Evolutionary conservation across 1,140 invertebrate species (phyloP).

Genomic region (Eubasilissa regina): DNA sequence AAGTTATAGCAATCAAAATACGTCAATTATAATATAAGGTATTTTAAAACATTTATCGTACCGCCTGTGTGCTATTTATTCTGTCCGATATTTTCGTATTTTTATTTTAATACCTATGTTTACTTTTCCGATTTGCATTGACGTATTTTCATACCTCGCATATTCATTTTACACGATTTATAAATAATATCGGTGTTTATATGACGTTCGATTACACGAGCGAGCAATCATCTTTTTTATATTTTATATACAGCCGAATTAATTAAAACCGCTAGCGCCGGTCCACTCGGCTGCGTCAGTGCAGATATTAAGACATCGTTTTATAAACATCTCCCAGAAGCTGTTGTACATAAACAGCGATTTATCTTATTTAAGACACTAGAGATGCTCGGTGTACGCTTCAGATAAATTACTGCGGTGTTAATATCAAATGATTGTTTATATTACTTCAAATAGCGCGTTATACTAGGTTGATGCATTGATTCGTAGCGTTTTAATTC

Average conservation of each 20-base stretch:
- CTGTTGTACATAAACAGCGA: background rate
- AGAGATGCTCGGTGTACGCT: background rate
- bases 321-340: background rate
- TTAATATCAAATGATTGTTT: background rate
- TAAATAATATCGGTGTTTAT: constrained; percentile 13
- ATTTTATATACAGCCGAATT: constrained; percentile 3
- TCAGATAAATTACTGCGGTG: background rate
- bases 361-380: background rate
- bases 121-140: background rate
- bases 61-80: background rate
- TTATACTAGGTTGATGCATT: too few species aligned
- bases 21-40: too few species aligned
- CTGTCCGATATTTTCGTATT: background rate
- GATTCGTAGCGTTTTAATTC: too few species aligned
- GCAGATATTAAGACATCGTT: background rate
- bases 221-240: background rate
- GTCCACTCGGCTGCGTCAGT: background rate
- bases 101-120: background rate
- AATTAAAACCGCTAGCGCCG: background rate
- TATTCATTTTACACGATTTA: constrained; percentile 5
- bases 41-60: background rate
- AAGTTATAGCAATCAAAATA: too few species aligned
- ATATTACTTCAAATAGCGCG: background rate
- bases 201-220: constrained; percentile 11
- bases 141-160: background rate